phyloP scores from a whole-genome alignment of 2,113 vertebrate species.

The Arenaria interpres region DNA sequence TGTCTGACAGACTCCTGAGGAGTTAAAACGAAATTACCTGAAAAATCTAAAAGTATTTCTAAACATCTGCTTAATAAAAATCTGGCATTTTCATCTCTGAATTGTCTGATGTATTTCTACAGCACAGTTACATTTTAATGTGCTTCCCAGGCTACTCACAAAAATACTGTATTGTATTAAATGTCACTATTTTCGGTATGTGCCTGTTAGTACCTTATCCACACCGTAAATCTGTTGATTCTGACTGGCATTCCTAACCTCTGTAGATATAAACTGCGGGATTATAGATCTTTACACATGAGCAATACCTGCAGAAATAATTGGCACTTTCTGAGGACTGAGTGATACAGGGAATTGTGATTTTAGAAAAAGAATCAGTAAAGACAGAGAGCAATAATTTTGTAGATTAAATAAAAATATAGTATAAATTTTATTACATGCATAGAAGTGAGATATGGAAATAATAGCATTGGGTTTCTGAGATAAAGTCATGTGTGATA shows the following conservation, averaged over 20 bases:
- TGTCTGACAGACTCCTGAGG: neutral
- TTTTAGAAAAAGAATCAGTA: neutral
- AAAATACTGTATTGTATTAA: neutral
- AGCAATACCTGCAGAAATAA: neutral
- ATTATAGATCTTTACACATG: neutral
- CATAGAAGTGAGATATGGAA: neutral
- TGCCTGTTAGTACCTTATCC: neutral
- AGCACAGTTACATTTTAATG: neutral
- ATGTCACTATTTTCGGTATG: neutral
- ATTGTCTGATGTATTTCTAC: neutral
- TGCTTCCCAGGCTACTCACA: neutral
- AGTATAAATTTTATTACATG: neutral
- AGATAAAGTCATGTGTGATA: neutral
- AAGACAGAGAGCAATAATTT: neutral
- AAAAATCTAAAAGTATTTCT: neutral
- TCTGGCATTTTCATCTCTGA: neutral
- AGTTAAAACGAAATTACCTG: neutral
- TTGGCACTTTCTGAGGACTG: neutral
- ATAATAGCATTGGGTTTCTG: neutral
- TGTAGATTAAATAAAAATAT: neutral
- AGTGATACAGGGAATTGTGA: neutral
- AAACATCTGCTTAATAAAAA: neutral
- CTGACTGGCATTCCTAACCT: neutral
- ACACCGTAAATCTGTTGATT: neutral
- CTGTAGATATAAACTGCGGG: neutral